Evolutionary conservation across 2,888 invertebrate genomes (phyloP).

Genomic region (Nemotelus pantherinus): DNA sequence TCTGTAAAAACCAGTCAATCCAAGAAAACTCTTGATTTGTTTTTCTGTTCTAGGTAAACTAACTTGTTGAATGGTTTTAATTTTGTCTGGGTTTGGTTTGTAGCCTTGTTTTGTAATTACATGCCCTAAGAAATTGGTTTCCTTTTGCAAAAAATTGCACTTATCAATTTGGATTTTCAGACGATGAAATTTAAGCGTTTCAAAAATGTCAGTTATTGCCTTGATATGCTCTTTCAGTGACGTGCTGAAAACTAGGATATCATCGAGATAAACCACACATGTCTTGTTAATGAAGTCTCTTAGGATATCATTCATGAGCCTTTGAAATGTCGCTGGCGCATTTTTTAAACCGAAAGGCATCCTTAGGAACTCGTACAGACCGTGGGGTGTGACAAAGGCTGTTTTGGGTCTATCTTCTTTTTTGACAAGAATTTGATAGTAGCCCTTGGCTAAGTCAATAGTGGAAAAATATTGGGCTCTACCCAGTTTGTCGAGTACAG

Average conservation of each 20-base stretch:
- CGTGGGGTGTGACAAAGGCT: background rate
- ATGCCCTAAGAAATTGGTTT: background rate
- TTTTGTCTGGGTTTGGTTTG: slow-evolving; percentile 2
- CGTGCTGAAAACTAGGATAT: slow-evolving; percentile 50
- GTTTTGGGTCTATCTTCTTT: slow-evolving; percentile 9
- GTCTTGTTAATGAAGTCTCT: background rate
- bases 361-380: background rate
- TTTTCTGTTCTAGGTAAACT: slow-evolving; percentile 3
- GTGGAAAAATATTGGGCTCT: background rate
- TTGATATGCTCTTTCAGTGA: slow-evolving; percentile 53
- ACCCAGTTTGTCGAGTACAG: no score
- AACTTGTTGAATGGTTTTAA: slow-evolving; percentile 2
- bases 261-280: background rate
- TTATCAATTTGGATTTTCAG: slow-evolving; percentile 54
- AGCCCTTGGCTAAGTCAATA: slow-evolving; percentile 5
- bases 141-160: background rate
- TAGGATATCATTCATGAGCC: background rate
- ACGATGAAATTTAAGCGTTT: slow-evolving; percentile 50
- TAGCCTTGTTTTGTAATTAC: background rate
- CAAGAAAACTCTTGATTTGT: background rate
- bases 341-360: slow-evolving; percentile 19
- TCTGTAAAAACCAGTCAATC: background rate
- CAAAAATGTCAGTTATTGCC: slow-evolving; percentile 39
- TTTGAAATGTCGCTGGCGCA: slow-evolving; percentile 2
- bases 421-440: background rate